Base-by-base conservation (phyloP, 2,113 vertebrate species). In the Dinomys branickii region DNA sequence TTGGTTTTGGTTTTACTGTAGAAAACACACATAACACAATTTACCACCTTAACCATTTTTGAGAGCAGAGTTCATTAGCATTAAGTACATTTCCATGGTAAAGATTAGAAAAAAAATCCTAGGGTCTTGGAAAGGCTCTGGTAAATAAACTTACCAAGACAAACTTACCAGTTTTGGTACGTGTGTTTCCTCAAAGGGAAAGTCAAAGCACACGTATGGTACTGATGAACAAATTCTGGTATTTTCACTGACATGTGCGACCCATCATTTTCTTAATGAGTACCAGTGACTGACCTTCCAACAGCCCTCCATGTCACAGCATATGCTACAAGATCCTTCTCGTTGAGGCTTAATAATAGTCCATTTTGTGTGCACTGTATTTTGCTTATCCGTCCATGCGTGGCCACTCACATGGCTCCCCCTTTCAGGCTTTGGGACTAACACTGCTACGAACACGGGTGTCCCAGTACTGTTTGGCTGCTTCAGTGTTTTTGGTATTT, bases 361-460 rank as follows among this genome's bases (percentile, higher is more conserved):
- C 61, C 30, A 0, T 13, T 0, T 1, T 0, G 1, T 0, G 3
- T 1, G 0, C 0, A 17, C 10, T 35, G 13, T 17, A 5, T 22
- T 7, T 7, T 11, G 77, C 41, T 82, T 11, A 54, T 50, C 50
- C 19, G 2, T 6, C 0, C 5, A 2, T 0, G 0, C 28, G 7
- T 0, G 10, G 47, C 2, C 5, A 0, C 58, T 56, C 17, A 3
- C 7, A 28, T 3, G 22, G 61, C 20, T 16, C 7, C 69, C 0
- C 20, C 26, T 2, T 22, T 33, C 13, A 30, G 44, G 28, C 47
- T 52, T 52, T 19, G 17, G 10, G 77, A 52, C 16, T 7, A 22
- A 30, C 1, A 35, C 44, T 3, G 24, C 14, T 13, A 7, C 0
- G 2, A 17, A 22, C 4, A 7, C 0, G n/a, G 20, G 47, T 7